Conservation (phyloP, 2,113 vertebrate species). For the Calidris pugnax region DNA sequence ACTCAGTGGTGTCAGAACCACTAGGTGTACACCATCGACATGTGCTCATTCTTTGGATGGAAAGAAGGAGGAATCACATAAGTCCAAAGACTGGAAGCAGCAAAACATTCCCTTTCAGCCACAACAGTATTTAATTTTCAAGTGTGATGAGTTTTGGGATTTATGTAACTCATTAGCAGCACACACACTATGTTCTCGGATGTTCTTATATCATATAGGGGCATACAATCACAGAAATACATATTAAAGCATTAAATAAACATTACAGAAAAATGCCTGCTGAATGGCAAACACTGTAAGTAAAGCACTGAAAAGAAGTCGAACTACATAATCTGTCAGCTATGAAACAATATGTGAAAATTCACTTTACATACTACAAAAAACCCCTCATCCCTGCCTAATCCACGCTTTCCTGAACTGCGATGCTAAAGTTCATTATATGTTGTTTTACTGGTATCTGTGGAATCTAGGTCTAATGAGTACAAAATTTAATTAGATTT, state of each 20-base stretch:
- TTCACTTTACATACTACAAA: not conserved
- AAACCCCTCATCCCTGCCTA: too few relatives aligned
- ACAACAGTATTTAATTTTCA: not conserved
- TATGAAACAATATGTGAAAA: not conserved
- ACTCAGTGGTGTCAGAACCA: slow-evolving; percentile 39
- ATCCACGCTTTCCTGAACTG: rapidly evolving
- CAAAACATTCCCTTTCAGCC: not conserved
- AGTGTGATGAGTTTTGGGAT: not conserved
- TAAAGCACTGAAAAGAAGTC: not conserved
- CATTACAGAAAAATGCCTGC: not conserved
- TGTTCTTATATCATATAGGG: rapidly evolving
- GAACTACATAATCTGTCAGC: not conserved
- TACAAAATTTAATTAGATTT: not conserved
- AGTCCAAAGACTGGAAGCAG: not conserved
- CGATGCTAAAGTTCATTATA: not conserved
- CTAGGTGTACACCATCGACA: slow-evolving; percentile 84
- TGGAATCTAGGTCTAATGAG: not conserved
- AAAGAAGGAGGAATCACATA: not conserved
- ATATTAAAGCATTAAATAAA: not conserved
- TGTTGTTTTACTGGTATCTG: not conserved
- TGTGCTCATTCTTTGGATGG: slow-evolving; percentile 79
- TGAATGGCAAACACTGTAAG: not conserved
- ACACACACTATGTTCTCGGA: not conserved
- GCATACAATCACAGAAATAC: not conserved
- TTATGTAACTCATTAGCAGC: not conserved